These are phyloP conservation scores for Nothoprocta perdicaria DNA, from an alignment of 2,113 vertebrate species.

Conservation along the genomic window DNA sequence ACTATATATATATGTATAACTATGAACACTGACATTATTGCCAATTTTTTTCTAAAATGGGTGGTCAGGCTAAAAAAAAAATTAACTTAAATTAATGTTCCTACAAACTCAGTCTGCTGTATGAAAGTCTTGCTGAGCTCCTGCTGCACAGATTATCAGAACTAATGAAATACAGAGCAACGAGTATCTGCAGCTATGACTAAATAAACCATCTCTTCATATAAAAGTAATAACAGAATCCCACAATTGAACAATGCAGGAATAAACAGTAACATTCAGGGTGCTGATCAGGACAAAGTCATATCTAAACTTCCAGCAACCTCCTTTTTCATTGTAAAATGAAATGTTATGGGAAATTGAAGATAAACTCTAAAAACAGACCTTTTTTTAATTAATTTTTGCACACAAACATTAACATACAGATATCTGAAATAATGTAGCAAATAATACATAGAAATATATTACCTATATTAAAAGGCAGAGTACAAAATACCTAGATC, in stretches of 20 bases:
- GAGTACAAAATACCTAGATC: background rate
- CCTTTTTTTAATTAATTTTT: background rate
- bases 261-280: background rate
- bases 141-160: background rate
- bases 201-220: background rate
- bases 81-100: background rate
- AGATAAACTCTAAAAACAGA: background rate
- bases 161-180: background rate
- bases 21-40: background rate
- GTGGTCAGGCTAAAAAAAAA: background rate
- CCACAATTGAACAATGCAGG: background rate
- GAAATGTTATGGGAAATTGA: background rate
- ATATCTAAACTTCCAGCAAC: background rate
- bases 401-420: background rate
- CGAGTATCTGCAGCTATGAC: background rate
- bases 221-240: background rate
- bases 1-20: too few relatives aligned
- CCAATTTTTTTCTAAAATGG: background rate
- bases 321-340: background rate
- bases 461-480: rapidly evolving
- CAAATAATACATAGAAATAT: background rate
- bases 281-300: background rate
- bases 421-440: background rate
- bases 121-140: background rate
- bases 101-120: background rate